phyloP scores from a whole-genome alignment of 1,140 invertebrate species.

The Aphelenchoides fujianensis region DNA sequence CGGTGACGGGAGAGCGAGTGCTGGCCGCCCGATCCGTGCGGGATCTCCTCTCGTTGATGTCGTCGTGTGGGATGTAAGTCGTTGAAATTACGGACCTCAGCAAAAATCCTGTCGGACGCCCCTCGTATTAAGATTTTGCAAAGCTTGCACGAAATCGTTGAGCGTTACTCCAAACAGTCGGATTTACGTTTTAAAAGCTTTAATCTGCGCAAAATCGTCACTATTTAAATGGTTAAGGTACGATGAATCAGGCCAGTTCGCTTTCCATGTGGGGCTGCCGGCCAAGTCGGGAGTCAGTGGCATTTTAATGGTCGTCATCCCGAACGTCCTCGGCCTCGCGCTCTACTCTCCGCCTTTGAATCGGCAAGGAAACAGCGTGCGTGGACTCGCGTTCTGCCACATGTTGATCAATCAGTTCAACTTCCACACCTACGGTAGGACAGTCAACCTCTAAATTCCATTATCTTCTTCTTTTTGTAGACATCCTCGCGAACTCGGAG shows the following conservation, averaged over 20 bases:
- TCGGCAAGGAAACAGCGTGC: constrained; percentile 78
- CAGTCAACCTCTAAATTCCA: constrained; percentile 81
- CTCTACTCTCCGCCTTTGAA: constrained; percentile 91
- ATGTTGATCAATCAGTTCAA: constrained; percentile 41
- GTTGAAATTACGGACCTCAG: too few relatives aligned
- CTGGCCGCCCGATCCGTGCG: constrained; percentile 75
- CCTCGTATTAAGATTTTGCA: too few relatives aligned
- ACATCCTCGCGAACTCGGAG: constrained; percentile 84
- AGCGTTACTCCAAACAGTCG: too few relatives aligned
- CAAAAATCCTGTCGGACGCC: too few relatives aligned
- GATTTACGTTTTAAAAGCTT: too few relatives aligned
- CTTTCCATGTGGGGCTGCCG: constrained; percentile 79
- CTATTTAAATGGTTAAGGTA: too few relatives aligned
- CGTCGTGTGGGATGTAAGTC: too few relatives aligned
- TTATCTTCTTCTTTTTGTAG: constrained; percentile 92
- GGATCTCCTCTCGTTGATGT: constrained; percentile 71
- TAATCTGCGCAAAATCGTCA: too few relatives aligned
- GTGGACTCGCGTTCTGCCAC: constrained; percentile 81
- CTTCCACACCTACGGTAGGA: constrained; percentile 70
- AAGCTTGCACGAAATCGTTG: too few relatives aligned
- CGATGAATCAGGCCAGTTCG: too few relatives aligned
- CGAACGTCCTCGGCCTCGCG: constrained; percentile 91
- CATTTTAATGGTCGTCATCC: constrained; percentile 84
- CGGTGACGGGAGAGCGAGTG: constrained; percentile 47
- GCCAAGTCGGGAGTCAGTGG: constrained; percentile 94